Conservation (phyloP, 1,140 invertebrate species). For the Grapholita molesta region DNA sequence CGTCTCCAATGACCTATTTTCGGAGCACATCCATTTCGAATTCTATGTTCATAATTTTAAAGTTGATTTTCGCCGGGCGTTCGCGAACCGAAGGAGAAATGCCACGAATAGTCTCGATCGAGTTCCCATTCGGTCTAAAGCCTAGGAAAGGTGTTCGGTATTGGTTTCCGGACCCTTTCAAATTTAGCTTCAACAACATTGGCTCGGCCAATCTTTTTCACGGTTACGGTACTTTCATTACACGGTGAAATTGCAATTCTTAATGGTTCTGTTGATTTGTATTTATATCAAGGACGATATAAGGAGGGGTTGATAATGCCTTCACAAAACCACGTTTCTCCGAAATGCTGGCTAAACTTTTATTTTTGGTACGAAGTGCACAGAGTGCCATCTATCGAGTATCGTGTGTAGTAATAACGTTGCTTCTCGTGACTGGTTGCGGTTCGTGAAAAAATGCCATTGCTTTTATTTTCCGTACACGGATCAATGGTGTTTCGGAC, state of each 20-base stretch:
- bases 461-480: too few relatives aligned
- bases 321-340: too few relatives aligned
- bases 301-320: too few relatives aligned
- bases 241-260: not conserved
- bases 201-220: not conserved
- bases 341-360: too few relatives aligned
- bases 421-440: too few relatives aligned
- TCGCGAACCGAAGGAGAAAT: not conserved
- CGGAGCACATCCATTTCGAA: not conserved
- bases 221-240: not conserved
- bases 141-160: constrained; percentile 1
- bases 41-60: not conserved
- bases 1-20: constrained; percentile 2
- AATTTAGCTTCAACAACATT: not conserved
- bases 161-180: not conserved
- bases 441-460: too few relatives aligned
- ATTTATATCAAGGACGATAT: too few relatives aligned
- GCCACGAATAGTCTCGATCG: constrained; percentile 13
- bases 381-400: too few relatives aligned
- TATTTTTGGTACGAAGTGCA: too few relatives aligned
- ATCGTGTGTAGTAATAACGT: too few relatives aligned
- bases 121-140: not conserved
- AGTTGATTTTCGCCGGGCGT: not conserved
- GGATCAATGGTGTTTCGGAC: too few relatives aligned
- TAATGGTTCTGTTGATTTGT: not conserved